Conservation (phyloP, 92 coral and sea anemone species). For the Epizoanthus stellaris region DNA sequence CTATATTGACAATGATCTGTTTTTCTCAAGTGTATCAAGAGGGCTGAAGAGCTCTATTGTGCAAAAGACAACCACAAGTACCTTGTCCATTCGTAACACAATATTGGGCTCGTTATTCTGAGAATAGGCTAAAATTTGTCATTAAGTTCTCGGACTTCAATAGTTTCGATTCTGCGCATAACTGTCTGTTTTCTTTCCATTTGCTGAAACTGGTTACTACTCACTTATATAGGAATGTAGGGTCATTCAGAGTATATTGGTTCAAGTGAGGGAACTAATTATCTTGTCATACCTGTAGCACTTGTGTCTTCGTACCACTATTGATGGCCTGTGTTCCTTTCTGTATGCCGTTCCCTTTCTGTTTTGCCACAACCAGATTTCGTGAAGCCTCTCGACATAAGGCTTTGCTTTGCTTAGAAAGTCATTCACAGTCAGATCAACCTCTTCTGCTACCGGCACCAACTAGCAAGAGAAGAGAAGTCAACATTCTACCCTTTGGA, state of each 20-base stretch:
- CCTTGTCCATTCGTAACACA: background rate
- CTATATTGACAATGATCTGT: constrained; percentile 52
- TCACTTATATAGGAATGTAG: background rate
- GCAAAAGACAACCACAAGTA: constrained; percentile 19
- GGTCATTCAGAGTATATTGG: background rate
- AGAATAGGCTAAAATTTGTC: constrained; percentile 6
- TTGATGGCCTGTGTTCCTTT: constrained; percentile 95
- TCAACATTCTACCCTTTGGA: background rate
- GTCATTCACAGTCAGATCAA: constrained; percentile 88
- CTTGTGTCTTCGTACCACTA: constrained; percentile 92
- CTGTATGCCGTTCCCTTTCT: constrained; percentile 91
- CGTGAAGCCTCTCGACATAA: constrained; percentile 96
- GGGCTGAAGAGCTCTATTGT: constrained; percentile 38
- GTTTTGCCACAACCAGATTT: constrained; percentile 99
- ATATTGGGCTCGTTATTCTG: constrained; percentile 27
- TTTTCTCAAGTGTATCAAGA: constrained; percentile 40
- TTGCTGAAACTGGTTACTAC: constrained; percentile 14
- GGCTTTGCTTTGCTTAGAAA: constrained; percentile 99
- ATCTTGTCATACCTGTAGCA: constrained; percentile 85
- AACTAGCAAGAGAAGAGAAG: constrained; percentile 57
- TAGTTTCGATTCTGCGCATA: constrained; percentile 33
- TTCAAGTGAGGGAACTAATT: constrained; percentile 5
- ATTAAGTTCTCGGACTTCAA: constrained; percentile 10
- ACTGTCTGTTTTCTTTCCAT: background rate
- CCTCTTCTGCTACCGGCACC: constrained; percentile 91